phyloP scores from a whole-genome alignment of 2,797 vertebrate species.

The Microtus californicus region DNA sequence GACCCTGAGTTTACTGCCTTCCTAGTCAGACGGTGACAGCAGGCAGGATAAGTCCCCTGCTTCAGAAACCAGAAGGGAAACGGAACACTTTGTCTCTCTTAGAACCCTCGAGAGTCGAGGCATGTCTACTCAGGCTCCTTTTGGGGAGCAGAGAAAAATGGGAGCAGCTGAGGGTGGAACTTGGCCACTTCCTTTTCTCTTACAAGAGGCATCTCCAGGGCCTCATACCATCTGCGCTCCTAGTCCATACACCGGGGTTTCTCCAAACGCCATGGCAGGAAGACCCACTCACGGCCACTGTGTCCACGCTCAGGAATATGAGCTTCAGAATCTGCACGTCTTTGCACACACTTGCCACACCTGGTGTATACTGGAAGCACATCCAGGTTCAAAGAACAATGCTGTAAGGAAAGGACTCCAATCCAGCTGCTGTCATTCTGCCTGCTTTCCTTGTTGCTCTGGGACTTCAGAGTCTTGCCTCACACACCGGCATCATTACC shows the following conservation, averaged over 20 bases:
- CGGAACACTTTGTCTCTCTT: fast-evolving
- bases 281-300: background rate
- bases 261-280: background rate
- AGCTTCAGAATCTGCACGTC: background rate
- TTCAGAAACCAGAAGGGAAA: background rate
- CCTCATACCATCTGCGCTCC: background rate
- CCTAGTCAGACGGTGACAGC: background rate
- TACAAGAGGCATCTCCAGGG: background rate
- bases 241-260: background rate
- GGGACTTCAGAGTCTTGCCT: background rate
- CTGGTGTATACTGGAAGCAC: fast-evolving
- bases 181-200: background rate
- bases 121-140: background rate
- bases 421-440: background rate
- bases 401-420: background rate
- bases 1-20: background rate
- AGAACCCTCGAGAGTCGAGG: background rate
- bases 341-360: background rate
- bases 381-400: background rate
- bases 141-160: background rate
- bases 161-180: background rate
- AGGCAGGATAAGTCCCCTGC: background rate
- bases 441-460: fast-evolving
- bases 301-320: background rate
- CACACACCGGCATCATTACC: background rate